Evolutionary conservation across 1,140 invertebrate genomes (phyloP).

Genomic region (Bombus superbus): DNA sequence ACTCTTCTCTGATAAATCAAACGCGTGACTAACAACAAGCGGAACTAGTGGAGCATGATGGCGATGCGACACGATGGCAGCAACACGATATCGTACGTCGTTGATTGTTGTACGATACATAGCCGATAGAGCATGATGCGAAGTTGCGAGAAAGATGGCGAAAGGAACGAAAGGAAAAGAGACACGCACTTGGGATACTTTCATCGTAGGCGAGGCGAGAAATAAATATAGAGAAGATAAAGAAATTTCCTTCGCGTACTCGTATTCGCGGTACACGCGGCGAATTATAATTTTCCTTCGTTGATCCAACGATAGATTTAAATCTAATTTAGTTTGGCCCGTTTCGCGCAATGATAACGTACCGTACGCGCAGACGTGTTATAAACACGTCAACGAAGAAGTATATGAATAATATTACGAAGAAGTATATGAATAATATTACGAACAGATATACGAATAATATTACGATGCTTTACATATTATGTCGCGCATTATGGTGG

Average conservation of each 20-base stretch:
- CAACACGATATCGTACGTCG: too few species aligned
- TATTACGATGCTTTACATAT: too few species aligned
- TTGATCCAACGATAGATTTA: neutral
- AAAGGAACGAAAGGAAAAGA: neutral
- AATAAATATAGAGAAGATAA: neutral
- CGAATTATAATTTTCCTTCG: too few species aligned
- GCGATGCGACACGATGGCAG: neutral
- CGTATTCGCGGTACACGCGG: neutral
- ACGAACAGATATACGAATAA: neutral
- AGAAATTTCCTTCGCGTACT: neutral
- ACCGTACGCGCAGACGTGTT: too few species aligned
- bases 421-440: neutral
- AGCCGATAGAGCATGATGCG: neutral
- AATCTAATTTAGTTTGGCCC: neutral
- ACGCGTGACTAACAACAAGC: neutral
- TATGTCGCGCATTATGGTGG: accelerated
- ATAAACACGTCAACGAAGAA: neutral
- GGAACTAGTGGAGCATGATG: neutral
- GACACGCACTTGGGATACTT: neutral
- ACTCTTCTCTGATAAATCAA: neutral
- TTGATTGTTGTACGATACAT: too few species aligned
- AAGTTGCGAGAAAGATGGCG: neutral
- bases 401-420: neutral
- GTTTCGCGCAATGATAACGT: accelerated
- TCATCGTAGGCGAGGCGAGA: neutral